Percentiles rank a stretch among this genome's conserved stretches.
Conservation (phyloP, 2,888 invertebrate genomes). For the Yponomeuta cagnagella region DNA sequence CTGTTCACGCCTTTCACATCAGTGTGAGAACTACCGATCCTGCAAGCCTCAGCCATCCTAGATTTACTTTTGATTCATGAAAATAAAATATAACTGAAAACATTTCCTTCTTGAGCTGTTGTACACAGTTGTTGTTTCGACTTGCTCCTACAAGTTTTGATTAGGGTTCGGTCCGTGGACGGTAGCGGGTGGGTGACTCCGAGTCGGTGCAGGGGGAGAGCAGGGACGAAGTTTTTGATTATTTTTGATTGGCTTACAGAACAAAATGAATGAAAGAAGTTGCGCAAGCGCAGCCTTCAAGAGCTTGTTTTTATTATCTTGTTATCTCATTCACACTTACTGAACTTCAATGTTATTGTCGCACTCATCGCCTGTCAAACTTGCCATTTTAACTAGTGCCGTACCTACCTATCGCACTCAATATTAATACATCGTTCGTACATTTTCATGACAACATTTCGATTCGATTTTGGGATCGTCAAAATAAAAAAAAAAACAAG, state of each 20-base stretch:
- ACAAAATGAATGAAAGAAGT: background rate
- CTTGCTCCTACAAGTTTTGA: conserved; percentile 1
- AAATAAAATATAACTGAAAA: conserved; percentile 1
- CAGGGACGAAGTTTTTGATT: background rate
- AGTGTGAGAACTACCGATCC: conserved; percentile 47
- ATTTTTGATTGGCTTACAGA: background rate
- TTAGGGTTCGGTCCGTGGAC: background rate
- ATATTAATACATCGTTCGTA: background rate
- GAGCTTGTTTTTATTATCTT: background rate
- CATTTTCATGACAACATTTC: background rate
- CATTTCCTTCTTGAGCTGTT: background rate
- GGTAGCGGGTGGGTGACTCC: background rate
- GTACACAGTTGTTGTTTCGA: conserved; percentile 2
- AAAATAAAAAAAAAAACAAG: too few species aligned
- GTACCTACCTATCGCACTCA: background rate
- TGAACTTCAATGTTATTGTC: background rate
- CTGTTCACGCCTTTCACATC: conserved; percentile 48
- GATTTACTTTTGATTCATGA: background rate
- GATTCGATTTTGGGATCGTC: too few species aligned
- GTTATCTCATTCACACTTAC: background rate
- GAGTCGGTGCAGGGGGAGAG: background rate
- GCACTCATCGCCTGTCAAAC: background rate
- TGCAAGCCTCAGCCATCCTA: conserved; percentile 64
- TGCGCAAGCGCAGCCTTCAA: background rate
- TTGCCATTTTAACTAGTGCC: background rate